phyloP scores from a whole-genome alignment of 2,113 vertebrate genomes.

The Perca flavescens region DNA sequence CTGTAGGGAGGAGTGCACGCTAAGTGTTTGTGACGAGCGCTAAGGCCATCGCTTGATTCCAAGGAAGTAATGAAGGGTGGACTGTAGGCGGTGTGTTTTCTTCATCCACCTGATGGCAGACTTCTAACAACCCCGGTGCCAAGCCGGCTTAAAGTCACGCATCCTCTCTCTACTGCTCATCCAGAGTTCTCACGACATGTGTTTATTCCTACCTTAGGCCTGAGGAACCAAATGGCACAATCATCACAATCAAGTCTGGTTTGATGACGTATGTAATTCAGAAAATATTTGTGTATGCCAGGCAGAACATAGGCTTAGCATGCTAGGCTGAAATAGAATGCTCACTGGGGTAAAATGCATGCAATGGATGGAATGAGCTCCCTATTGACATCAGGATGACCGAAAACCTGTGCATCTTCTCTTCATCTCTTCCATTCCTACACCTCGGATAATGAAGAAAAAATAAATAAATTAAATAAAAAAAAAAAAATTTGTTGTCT shows the following conservation, averaged over 20 bases:
- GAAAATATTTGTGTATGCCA: not conserved
- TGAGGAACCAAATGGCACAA: conserved; percentile 32
- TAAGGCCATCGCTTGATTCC: conserved; percentile 71
- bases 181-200: conserved; percentile 36
- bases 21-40: conserved; percentile 74
- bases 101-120: conserved; percentile 71
- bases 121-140: conserved; percentile 73
- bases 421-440: no score
- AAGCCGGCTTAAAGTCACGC: conserved; percentile 66
- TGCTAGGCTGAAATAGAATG: not conserved
- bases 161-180: conserved; percentile 19
- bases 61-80: conserved; percentile 78
- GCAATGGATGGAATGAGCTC: no score
- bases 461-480: no score
- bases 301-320: not conserved
- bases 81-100: conserved; percentile 52
- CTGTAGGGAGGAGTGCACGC: conserved; percentile 34
- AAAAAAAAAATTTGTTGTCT: no score
- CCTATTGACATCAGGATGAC: no score
- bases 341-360: not conserved
- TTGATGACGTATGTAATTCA: not conserved
- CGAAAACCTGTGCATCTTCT: no score
- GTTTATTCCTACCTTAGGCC: conserved; percentile 21
- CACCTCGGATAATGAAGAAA: no score
- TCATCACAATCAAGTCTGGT: conserved; percentile 27